phyloP scores from a whole-genome alignment of 2,888 invertebrate species.

The Rhingia rostrata region DNA sequence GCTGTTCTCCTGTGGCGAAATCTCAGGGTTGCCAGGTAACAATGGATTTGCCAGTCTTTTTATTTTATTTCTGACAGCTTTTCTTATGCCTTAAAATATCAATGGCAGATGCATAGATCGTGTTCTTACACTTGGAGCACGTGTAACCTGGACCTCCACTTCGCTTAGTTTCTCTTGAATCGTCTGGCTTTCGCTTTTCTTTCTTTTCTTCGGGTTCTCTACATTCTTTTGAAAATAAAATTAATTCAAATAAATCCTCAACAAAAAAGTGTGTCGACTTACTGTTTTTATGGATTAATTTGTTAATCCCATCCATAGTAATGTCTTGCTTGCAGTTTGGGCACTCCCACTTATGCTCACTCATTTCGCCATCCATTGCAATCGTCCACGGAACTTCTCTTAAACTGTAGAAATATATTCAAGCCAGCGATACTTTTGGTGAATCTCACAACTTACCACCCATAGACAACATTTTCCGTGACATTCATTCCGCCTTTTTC shows the following conservation, averaged over 20 bases:
- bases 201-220: conserved; percentile 42
- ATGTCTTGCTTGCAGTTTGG: conserved; percentile 87
- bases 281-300: conserved; percentile 87
- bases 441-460: conserved; percentile 84
- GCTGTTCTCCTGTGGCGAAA: too few species aligned
- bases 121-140: conserved; percentile 89
- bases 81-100: conserved; percentile 94
- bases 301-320: conserved; percentile 87
- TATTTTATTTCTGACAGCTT: conserved; percentile 82
- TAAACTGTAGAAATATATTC: conserved; percentile 83
- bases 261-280: conserved; percentile 51
- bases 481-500: conserved; percentile 92
- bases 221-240: conserved; percentile 60
- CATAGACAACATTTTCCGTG: conserved; percentile 92
- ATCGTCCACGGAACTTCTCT: conserved; percentile 88
- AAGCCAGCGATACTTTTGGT: neutral
- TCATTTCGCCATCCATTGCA: conserved; percentile 85
- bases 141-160: conserved; percentile 83
- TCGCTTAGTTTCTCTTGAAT: neutral
- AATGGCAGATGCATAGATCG: conserved; percentile 89
- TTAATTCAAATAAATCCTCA: conserved; percentile 20
- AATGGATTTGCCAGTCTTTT: too few species aligned
- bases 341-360: conserved; percentile 89
- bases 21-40: too few species aligned
- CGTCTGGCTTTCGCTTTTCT: conserved; percentile 79